Evolutionary conservation across 2,888 invertebrate species (phyloP), one percentile per base, ranked within the genome.

Genomic region (Craniophora ligustri): DNA sequence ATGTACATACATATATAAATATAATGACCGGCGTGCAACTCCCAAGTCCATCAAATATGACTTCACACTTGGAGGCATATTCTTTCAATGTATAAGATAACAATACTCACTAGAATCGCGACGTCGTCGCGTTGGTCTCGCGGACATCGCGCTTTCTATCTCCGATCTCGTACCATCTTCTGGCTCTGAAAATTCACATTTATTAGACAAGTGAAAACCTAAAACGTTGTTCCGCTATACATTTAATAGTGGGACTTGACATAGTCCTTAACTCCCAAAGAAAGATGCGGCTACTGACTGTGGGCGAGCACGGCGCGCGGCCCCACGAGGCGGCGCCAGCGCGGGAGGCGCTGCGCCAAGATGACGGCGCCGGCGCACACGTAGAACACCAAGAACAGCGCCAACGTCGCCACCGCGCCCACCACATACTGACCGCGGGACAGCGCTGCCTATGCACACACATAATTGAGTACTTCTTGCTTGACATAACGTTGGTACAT

Each of bases 311-410:
- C 86, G 40, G 89, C 89, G 8, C 68, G 67, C 21, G 91, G 90
- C 31, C 64, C 73, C 26, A 89, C 86, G 58, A 75, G 73, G 1
- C 64, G 53, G 50, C 62, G 75, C 78, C 86, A 85, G 47, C 70
- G 69, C 48, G 85, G 79, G 81, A 82, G 82, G 75, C 89, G 89
- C 81, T 88, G 89, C 66, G 84, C 84, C 75, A 85, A 71, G 80
- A 91, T 85, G 15, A 88, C 79, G 64, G 72, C 81, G 41, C 82
- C 85, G 80, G 87, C 87, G 50, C 58, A 58, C 70, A 74, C 75
- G 86, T 92, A 92, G 84, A 91, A 87, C 36, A 59, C 19, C 57
- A 80, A 64, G 82, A 90, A 88, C 65, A 87, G 26, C 21, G 63
- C 81, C 74, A 86, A 65, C 68, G 86, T 82, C 58, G 59, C 82